Base-by-base conservation (phyloP, 1,140 invertebrate genomes). In the Solenopsis invicta region DNA sequence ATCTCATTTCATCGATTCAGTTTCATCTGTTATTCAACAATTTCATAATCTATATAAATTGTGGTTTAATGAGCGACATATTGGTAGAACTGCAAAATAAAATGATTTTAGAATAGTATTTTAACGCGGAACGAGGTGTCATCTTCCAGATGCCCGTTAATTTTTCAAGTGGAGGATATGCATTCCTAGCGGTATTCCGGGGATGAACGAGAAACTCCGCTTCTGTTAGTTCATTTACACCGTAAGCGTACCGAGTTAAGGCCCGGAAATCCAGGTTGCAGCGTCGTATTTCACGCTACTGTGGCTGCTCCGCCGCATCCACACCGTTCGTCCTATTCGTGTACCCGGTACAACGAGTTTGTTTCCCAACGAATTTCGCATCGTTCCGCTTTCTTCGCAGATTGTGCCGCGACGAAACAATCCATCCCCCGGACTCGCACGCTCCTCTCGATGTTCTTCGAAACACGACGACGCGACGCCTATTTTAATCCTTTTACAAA, bases 261-360 rank as follows among this genome's bases (percentile, higher is more conserved):
- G 80, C 56, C 80, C 80, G 80, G 80, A 84, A 84, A 84, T 84
- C 80, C 80, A 84, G 80, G 71, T 84, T 84, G 80, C 67, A 84
- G 69, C 71, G 80, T 74, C 56, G 80, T 84, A 84, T 84, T 84
- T 84, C 80, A 84, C 80, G 80, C 80, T 84, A 74, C 69, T 69
- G 56, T 84, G 54, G 80, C 29, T 74, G 80, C 41, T 41, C 66
- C 41, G 52, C 54, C 52, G 80, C 80, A 61, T 84, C 80, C 48
- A 84, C 80, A 75, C 54, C 69, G 48, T 16, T 52, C 80, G 18
- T 72, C 80, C 67, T 74, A 82, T 82, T 41, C 37, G 54, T 61
- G 41, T 74, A 61, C 69, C 54, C 56, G 45, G 54, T 59, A 29
- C 77, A 81, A 41, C 41, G 80, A 82, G 67, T 84, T 61, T 75